Base-by-base conservation (phyloP, 2,888 invertebrate genomes). In the Exephanes ischioxanthus region DNA sequence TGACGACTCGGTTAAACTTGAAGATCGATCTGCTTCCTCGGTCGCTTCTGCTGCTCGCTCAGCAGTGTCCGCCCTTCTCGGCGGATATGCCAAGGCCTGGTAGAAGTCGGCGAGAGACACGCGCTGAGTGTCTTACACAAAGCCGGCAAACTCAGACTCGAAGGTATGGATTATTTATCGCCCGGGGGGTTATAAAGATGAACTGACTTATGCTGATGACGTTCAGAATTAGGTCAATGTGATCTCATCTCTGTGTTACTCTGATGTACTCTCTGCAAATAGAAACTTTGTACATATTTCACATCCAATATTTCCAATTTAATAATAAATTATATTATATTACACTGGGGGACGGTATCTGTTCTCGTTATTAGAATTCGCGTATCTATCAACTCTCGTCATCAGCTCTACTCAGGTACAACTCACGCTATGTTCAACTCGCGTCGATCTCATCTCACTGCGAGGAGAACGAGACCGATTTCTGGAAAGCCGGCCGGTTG, bases 21-120 rank as follows among this genome's bases (percentile, higher is more conserved):
- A 79, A 48, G 70, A 51, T 79, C 48, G 79, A 70, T 70, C 33
- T 71, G 33, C 33, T 71, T 70, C 37, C 61, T 9, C 63, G 19
- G 19, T 45, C 19, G 30, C 30, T 70, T 55, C 26, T 33, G 68
- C 68, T 37, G 6, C 14, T 48, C 19, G 51, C 7, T 48, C 14
- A n/a, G 70, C 30, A 61, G n/a, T 5, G 22, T 3, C 3, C 14
- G 41, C n/a, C 55, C 30, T 5, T 30, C 30, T 30, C 33, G 22
- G 33, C 51, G 58, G n/a, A 22, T 6, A 79, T 22, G 71, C 22
- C 30, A 51, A 61, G 45, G 22, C 58, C 14, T 14, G 26, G 68
- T 41, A 14, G 48, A 16, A 16, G 48, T 7, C 63, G 33, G 22
- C 41, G 33, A 70, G 79, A 66, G 51, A 48, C 48, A 53, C 30